Evolutionary conservation across 2,888 invertebrate genomes (phyloP).

Genomic region (Ornithoptera priamus): DNA sequence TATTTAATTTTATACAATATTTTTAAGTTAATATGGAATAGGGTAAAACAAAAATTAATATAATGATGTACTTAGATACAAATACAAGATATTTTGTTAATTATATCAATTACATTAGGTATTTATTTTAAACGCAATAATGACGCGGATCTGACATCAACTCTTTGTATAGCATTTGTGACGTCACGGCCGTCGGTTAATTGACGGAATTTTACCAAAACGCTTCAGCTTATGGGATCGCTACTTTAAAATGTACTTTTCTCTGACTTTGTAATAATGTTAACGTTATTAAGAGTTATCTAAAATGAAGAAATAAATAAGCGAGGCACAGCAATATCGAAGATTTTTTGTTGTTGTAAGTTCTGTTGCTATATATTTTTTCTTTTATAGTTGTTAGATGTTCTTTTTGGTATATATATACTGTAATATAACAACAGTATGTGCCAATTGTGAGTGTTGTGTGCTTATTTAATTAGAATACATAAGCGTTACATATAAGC

Average conservation of each 20-base stretch:
- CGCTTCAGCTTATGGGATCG: not conserved
- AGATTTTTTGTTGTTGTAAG: no score
- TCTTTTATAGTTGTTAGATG: no score
- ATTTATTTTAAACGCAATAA: not conserved
- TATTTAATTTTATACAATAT: not conserved
- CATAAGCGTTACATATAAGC: no score
- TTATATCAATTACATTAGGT: not conserved
- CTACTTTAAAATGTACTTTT: not conserved
- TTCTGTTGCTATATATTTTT: no score
- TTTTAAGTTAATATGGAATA: not conserved
- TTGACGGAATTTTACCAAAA: constrained; percentile 1
- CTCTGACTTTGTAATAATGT: not conserved
- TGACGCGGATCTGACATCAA: not conserved
- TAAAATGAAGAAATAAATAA: not conserved
- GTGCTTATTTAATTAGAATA: no score
- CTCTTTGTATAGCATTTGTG: not conserved
- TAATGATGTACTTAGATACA: not conserved
- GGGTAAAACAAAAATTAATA: not conserved
- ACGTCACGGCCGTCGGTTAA: constrained; percentile 7
- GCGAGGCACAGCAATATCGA: not conserved
- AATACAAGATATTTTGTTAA: not conserved
- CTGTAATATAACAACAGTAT: no score
- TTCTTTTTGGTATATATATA: no score
- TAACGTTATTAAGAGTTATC: not conserved
- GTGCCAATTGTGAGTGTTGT: no score